Percentiles rank a stretch among this genome's conserved stretches.
Conservation (phyloP, 2,113 vertebrate species). For the Thermophis baileyi region DNA sequence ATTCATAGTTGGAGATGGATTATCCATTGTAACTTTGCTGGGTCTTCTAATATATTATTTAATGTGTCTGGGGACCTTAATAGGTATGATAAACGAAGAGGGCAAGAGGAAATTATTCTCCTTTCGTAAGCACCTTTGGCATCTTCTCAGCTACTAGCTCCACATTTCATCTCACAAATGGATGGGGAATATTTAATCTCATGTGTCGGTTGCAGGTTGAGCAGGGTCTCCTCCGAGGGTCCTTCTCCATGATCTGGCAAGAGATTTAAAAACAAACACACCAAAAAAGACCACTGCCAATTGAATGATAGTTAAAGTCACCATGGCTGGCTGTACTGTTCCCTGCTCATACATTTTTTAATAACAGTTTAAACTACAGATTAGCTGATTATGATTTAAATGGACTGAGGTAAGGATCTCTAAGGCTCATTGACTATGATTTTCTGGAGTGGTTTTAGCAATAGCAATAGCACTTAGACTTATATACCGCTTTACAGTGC, state of each 20-base stretch:
- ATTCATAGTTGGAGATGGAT: neutral
- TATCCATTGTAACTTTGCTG: neutral
- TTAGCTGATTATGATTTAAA: neutral
- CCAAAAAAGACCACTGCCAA: neutral
- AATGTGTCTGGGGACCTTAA: neutral
- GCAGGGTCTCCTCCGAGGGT: neutral
- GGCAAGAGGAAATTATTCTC: neutral
- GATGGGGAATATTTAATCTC: neutral
- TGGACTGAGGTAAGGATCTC: neutral
- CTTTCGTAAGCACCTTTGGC: neutral
- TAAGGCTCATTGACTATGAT: neutral
- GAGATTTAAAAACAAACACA: neutral
- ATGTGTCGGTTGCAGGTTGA: neutral
- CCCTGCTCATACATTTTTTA: neutral
- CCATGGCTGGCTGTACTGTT: neutral
- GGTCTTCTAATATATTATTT: neutral
- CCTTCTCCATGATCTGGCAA: neutral
- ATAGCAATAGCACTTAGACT: too few species aligned
- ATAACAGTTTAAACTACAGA: neutral
- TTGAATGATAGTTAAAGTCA: neutral
- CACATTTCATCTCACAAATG: neutral
- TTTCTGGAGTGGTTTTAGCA: neutral
- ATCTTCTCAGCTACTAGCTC: neutral
- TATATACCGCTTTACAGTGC: too few species aligned
- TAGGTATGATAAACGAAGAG: neutral